Evolutionary conservation across 1,140 invertebrate species (phyloP), one percentile per base, ranked within the genome.

Genomic region (Melipona quadrifasciata): DNA sequence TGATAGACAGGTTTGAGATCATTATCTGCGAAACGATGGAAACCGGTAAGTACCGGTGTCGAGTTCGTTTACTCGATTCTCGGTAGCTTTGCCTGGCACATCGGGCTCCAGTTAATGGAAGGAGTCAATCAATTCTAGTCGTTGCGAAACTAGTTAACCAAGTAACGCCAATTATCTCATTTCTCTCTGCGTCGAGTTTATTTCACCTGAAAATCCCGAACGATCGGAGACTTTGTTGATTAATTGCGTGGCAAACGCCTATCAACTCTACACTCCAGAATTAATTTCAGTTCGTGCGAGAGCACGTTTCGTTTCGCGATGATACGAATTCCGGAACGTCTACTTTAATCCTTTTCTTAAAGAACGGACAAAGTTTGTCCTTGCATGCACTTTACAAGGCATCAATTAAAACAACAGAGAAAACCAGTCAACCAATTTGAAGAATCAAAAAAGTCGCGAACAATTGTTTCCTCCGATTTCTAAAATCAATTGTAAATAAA

Each of bases 81-180:
- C 34, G 73, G 21, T 73, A 85, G 55, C 19, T 73, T 64, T 17
- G 39, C 34, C 19, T 16, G 55, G 65, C 17, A 16, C 24, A 75
- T 74, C 53, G n/a, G 51, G 68, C 58, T 77, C 27, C 58, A 82
- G 72, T 67, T 89, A 86, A 89, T 89, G 78, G 80, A 83, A 89
- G 80, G 74, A 90, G 82, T 90, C 90, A 89, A 91, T 90, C 82
- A 87, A 90, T 86, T 72, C 84, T 75, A 14, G 61, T n/a, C 53
- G n/a, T 16, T 53, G 67, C 61, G 75, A 74, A 88, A 89, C 87
- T 88, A 88, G 88, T 88, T 86, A 89, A 84, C 64, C 72, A 55
- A 47, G 68, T 75, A 65, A 53, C 74, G 39, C 76, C 82, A 88
- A 88, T 78, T 82, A 89, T 89, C 85, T 80, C 77, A 75, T 89